A percentile compares a stretch with the other conserved stretches of the same genome.
These are phyloP conservation scores for Hippocampus zosterae DNA, from an alignment of 2,113 vertebrate genomes.

Conservation along the genomic window DNA sequence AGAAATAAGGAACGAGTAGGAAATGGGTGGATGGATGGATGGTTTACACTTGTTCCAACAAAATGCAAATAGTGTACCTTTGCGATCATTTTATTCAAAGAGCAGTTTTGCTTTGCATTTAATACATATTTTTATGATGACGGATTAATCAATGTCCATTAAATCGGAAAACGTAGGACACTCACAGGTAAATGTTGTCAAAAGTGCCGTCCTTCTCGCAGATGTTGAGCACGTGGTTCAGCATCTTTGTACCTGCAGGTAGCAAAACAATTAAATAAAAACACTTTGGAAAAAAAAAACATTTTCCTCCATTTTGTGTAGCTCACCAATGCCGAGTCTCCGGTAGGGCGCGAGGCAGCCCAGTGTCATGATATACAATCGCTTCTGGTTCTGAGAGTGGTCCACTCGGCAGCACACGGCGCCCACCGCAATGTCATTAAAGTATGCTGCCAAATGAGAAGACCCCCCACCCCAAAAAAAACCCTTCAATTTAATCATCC, in stretches of 20 bases:
- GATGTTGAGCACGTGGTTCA: slow-evolving; percentile 99
- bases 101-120: neutral
- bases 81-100: no score
- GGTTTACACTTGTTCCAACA: no score
- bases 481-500: neutral
- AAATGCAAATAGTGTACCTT: no score
- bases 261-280: neutral
- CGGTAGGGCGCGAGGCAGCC: slow-evolving; percentile 98
- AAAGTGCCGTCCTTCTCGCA: slow-evolving; percentile 99
- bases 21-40: no score
- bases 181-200: slow-evolving; percentile 99
- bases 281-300: neutral
- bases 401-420: slow-evolving; percentile 98
- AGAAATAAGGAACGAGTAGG: no score
- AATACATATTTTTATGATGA: neutral
- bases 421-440: slow-evolving; percentile 98
- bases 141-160: neutral
- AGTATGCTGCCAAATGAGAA: slow-evolving; percentile 81
- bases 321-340: slow-evolving; percentile 96
- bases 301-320: neutral
- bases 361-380: slow-evolving; percentile 99
- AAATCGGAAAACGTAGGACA: slow-evolving; percentile 35
- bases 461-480: no score
- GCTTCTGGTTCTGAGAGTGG: slow-evolving; percentile 98
- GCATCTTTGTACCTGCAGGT: slow-evolving; percentile 93